Evolutionary conservation across 2,113 vertebrate genomes (phyloP).

Genomic region (Fulmarus glacialis): DNA sequence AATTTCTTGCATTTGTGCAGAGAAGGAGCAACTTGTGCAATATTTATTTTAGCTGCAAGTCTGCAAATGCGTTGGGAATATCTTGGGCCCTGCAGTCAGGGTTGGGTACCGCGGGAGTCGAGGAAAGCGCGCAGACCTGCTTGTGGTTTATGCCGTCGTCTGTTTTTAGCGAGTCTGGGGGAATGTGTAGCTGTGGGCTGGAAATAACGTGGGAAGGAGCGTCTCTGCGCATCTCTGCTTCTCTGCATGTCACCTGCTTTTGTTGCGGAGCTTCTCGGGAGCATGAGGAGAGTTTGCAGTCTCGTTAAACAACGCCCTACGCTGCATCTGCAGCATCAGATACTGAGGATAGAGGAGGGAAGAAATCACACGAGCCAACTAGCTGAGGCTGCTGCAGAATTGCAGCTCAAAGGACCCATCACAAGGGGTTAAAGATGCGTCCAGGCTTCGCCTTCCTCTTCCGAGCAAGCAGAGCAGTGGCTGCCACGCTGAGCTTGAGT

Average conservation of each 20-base stretch:
- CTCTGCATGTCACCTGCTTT: rapidly evolving
- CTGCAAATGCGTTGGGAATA: rapidly evolving
- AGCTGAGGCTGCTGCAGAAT: neutral
- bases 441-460: neutral
- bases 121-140: neutral
- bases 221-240: rapidly evolving
- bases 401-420: neutral
- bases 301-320: rapidly evolving
- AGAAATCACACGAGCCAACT: rapidly evolving
- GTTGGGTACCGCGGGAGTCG: rapidly evolving
- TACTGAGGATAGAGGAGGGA: neutral
- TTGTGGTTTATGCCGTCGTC: rapidly evolving
- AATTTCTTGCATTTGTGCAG: rapidly evolving
- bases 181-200: neutral
- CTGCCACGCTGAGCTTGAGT: constrained; percentile 42
- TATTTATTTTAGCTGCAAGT: neutral
- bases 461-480: neutral
- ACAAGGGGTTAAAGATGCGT: constrained; percentile 35
- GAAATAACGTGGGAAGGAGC: neutral
- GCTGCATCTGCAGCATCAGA: neutral
- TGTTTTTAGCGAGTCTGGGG: neutral
- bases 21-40: rapidly evolving
- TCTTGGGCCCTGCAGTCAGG: neutral
- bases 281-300: neutral
- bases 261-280: neutral